Conservation (phyloP, 2,113 vertebrate species). For the Macaca mulatta region DNA sequence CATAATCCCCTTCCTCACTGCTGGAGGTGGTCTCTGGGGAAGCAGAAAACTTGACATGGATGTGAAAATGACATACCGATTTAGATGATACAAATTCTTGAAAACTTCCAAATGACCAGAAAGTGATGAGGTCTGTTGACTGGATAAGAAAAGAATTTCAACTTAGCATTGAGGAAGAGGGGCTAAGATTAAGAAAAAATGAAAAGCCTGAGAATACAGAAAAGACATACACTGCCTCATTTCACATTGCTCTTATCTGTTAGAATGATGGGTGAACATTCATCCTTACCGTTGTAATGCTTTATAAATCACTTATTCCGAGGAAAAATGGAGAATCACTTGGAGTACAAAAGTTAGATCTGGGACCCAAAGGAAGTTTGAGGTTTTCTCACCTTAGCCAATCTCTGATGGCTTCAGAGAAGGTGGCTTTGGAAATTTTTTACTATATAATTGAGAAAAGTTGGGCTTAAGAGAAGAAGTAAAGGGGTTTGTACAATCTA, state of each 20-base stretch:
- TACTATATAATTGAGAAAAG: background rate
- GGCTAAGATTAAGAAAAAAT: background rate
- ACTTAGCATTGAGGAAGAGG: background rate
- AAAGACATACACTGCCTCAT: background rate
- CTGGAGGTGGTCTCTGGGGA: background rate
- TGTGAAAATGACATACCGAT: background rate
- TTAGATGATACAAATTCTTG: background rate
- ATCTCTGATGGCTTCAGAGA: background rate
- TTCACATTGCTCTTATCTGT: background rate
- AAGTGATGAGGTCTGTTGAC: background rate
- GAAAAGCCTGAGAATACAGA: background rate
- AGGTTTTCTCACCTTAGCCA: background rate
- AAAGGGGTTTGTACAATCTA: background rate
- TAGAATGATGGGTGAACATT: background rate
- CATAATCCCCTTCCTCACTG: background rate
- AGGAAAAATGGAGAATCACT: background rate
- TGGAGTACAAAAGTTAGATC: background rate
- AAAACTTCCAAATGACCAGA: background rate
- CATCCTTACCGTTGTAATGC: background rate
- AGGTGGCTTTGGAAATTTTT: background rate
- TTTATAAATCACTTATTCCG: background rate
- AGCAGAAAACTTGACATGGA: no score
- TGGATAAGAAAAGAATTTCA: background rate
- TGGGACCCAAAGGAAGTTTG: background rate
- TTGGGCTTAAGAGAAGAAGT: background rate